Base-by-base conservation (phyloP, 2,797 vertebrate genomes). In the Pelochelys cantorii region DNA sequence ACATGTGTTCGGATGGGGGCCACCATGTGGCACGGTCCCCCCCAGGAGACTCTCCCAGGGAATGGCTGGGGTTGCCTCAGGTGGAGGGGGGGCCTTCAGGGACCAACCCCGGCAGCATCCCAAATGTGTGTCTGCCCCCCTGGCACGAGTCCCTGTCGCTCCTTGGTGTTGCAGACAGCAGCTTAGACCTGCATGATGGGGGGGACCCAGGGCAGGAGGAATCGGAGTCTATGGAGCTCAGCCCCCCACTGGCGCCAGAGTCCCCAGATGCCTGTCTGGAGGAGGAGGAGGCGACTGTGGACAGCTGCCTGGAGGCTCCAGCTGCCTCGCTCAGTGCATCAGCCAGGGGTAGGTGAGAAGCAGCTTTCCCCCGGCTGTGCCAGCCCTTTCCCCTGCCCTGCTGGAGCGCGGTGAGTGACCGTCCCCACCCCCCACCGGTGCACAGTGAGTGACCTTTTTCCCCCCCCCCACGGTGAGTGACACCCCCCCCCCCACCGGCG, bases 151-250 rank as follows among this genome's bases (percentile, higher is more conserved):
- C 17, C 54, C 37, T 27, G 13, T 27, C 91, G 55, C 13, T 83
- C 90, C 92, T 5, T 88, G 85, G 85, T 42, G 34, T 90, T 71
- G 37, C 93, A 98, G 98, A 97, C 65, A 89, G 96, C 82, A 89
- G 83, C 83, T 85, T 95, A 22, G 96, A 97, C 68, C 93, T 97
- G 84, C 94, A 87, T 84, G 82, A 96, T 94, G 83, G 93, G 91
- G 92, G 90, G 85, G 98, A 97, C 86, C 48, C 48, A 10, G 97
- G 93, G 78, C 97, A 95, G 5, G 97, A 96, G 84, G 95, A 92
- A 57, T 91, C 96, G 23, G 97, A 93, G 87, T 94, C 97, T 52
- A 92, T 94, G 85, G 81, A 93, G 92, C 94, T 97, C 31, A 48
- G 95, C 31, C 25, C 94, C 18, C 59, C 78, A 0, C 81, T 93